phyloP scores from a whole-genome alignment of 2,888 invertebrate genomes.

The Tridacna gigas region DNA sequence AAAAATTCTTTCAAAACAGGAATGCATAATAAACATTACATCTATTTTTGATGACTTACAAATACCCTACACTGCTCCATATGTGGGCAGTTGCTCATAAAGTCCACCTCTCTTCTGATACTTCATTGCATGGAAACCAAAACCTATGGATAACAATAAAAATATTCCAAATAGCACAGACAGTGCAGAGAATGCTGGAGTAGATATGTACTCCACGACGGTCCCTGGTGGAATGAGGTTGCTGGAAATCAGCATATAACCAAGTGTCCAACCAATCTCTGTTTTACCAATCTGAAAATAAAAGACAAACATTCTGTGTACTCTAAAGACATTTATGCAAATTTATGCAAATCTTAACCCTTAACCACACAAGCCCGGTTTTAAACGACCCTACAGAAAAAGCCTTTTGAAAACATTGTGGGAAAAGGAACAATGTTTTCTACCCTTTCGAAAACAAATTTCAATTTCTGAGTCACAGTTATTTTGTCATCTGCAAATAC shows the following conservation, averaged over 20 bases:
- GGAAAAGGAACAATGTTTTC: no score
- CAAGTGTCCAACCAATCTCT: constrained; percentile 86
- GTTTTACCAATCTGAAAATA: constrained; percentile 81
- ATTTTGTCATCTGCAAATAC: no score
- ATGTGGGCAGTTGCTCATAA: constrained; percentile 62
- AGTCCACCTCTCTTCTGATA: constrained; percentile 53
- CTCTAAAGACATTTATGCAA: no score
- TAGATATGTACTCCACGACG: constrained; percentile 56
- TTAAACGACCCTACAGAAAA: no score
- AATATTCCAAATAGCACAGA: constrained; percentile 77
- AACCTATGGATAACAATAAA: constrained; percentile 73
- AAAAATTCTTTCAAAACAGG: no score
- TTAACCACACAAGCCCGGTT: no score
- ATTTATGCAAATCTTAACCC: no score
- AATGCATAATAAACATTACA: no score
- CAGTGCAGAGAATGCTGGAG: constrained; percentile 72
- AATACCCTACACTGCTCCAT: constrained; percentile 65
- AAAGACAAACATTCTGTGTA: constrained; percentile 14
- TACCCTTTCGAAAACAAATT: no score
- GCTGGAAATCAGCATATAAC: constrained; percentile 86
- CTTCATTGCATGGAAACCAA: constrained; percentile 73
- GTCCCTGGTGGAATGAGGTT: constrained; percentile 81
- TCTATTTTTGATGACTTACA: background rate
- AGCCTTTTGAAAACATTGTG: no score
- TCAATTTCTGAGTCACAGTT: no score